Evolutionary conservation across 1,140 invertebrate genomes (phyloP).

Genomic region (Tetragonula clypearis): DNA sequence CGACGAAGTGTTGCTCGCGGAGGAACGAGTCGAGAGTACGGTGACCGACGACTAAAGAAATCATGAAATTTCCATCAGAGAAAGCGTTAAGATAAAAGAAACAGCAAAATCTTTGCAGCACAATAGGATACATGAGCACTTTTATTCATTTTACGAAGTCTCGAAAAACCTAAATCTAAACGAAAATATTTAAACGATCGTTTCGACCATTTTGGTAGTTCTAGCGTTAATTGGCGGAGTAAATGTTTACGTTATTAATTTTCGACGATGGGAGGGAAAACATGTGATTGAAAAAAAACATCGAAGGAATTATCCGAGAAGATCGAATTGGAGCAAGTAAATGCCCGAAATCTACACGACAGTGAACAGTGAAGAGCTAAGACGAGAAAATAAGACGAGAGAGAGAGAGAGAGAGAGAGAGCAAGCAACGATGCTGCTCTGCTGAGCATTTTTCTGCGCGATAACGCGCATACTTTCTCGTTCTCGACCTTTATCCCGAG

Average conservation of each 20-base stretch:
- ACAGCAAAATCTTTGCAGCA: too few species aligned
- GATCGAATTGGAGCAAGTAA: too few species aligned
- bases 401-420: neutral
- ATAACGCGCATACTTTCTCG: slow-evolving; percentile 28
- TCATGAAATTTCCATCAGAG: neutral
- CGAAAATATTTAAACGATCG: neutral
- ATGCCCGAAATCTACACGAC: too few species aligned
- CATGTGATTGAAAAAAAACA: neutral
- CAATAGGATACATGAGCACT: too few species aligned
- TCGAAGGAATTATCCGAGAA: too few species aligned
- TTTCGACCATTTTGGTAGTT: neutral
- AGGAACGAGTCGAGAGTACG: slow-evolving; percentile 1
- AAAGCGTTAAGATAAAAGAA: neutral
- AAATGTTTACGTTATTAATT: neutral
- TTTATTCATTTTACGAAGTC: too few species aligned
- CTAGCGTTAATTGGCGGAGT: neutral
- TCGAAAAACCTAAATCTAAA: too few species aligned
- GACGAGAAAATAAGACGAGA: neutral
- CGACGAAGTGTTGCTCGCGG: slow-evolving; percentile 9
- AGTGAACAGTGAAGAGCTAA: too few species aligned
- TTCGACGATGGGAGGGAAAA: neutral
- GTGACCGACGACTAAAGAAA: slow-evolving; percentile 22
- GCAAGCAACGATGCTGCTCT: neutral
- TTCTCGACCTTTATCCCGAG: slow-evolving; percentile 46
- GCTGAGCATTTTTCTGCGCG: slow-evolving; percentile 26